These are phyloP conservation scores for Haliclona indistincta DNA, from an alignment of 37 sponge, comb jelly and placozoan genomes.

Conservation along the genomic window DNA sequence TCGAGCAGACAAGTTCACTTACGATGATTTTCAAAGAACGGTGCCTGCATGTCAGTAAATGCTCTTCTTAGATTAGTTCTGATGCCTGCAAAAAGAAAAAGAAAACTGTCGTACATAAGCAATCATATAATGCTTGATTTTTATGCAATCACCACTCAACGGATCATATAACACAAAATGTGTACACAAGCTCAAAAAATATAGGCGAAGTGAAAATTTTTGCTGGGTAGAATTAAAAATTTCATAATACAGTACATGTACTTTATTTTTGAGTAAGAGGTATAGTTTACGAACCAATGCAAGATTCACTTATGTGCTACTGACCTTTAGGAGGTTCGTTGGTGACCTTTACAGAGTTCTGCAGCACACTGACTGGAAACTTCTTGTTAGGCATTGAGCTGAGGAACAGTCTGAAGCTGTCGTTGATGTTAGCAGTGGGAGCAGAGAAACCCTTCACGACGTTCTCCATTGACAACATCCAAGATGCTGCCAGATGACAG, in stretches of 20 bases:
- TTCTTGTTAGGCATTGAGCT: constrained; percentile 94
- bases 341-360: constrained; percentile 98
- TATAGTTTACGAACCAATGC: too few species aligned
- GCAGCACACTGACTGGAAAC: constrained; percentile 97
- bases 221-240: too few species aligned
- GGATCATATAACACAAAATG: too few species aligned
- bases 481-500: constrained; percentile 98
- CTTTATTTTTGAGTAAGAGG: too few species aligned
- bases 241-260: too few species aligned
- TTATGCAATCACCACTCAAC: too few species aligned
- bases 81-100: constrained; percentile 52
- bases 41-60: constrained; percentile 83
- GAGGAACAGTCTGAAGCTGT: constrained; percentile 92
- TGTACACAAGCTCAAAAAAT: too few species aligned
- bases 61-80: constrained; percentile 92
- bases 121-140: too few species aligned
- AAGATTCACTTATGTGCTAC: background rate
- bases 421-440: constrained; percentile 82
- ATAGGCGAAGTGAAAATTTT: too few species aligned
- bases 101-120: too few species aligned
- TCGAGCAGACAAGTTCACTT: background rate
- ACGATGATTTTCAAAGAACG: constrained; percentile 93
- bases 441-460: constrained; percentile 83
- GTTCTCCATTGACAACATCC: constrained; percentile 97
- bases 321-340: constrained; percentile 98